Conservation (phyloP, 2,797 vertebrate species). For the Scarus forsteni region DNA sequence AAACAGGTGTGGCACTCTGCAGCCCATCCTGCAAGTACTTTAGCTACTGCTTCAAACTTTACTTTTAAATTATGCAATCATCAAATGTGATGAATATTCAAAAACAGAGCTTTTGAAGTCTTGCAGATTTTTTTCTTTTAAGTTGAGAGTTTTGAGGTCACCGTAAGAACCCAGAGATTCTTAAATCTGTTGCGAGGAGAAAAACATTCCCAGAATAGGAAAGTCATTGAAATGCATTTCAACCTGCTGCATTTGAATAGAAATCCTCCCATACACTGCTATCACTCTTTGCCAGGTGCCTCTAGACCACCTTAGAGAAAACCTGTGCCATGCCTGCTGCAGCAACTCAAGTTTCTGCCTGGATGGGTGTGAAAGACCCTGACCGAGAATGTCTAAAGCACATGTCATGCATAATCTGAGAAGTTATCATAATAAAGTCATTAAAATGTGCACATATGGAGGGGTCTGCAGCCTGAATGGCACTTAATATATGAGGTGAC, state of each 20-base stretch:
- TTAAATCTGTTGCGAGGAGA: constrained; percentile 37
- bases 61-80: constrained; percentile 20
- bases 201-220: constrained; percentile 22
- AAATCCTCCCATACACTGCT: constrained; percentile 58
- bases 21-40: not conserved
- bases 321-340: constrained; percentile 66
- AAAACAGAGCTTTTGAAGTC: constrained; percentile 12
- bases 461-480: not conserved
- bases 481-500: constrained; percentile 6
- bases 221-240: constrained; percentile 67
- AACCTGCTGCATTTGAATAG: constrained; percentile 63
- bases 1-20: not conserved
- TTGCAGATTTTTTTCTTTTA: not conserved
- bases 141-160: constrained; percentile 51
- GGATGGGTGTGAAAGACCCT: constrained; percentile 25
- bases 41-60: not conserved
- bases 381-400: constrained; percentile 45
- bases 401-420: constrained; percentile 48
- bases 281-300: constrained; percentile 74
- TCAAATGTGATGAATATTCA: constrained; percentile 45
- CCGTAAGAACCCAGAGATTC: constrained; percentile 25
- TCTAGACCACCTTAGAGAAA: constrained; percentile 71
- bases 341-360: constrained; percentile 58
- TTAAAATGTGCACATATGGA: constrained; percentile 28
- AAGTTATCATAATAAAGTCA: constrained; percentile 47